Evolutionary conservation across 2,797 vertebrate species (phyloP).

Genomic region (Holocentrus rufus): DNA sequence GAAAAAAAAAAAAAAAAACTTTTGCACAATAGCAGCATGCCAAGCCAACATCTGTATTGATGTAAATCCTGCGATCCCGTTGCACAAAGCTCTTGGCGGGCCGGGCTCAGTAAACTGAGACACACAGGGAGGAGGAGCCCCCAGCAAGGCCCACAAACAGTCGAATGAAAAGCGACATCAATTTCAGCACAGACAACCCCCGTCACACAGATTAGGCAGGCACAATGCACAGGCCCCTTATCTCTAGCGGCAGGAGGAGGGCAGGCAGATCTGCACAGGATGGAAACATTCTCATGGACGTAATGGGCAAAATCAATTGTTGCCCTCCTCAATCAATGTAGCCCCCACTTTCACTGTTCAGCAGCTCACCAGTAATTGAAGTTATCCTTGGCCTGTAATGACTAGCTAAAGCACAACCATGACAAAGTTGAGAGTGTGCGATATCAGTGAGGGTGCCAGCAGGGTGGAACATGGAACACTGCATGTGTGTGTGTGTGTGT

Average conservation of each 20-base stretch:
- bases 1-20: not conserved
- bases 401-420: slow-evolving; percentile 96
- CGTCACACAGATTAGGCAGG: slow-evolving; percentile 99
- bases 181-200: slow-evolving; percentile 99
- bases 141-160: slow-evolving; percentile 92
- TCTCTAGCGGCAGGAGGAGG: slow-evolving; percentile 99
- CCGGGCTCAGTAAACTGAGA: slow-evolving; percentile 84
- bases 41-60: slow-evolving; percentile 83
- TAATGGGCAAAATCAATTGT: slow-evolving; percentile 99
- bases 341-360: slow-evolving; percentile 99
- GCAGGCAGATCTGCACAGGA: slow-evolving; percentile 99
- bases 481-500: slow-evolving; percentile 36
- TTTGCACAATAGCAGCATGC: slow-evolving; percentile 68
- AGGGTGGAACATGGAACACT: slow-evolving; percentile 86
- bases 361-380: slow-evolving; percentile 99
- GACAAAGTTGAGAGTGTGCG: slow-evolving; percentile 97
- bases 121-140: slow-evolving; percentile 86
- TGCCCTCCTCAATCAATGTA: slow-evolving; percentile 99
- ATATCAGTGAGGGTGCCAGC: slow-evolving; percentile 95
- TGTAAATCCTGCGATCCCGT: slow-evolving; percentile 80
- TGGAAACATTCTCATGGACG: slow-evolving; percentile 99
- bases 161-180: slow-evolving; percentile 99
- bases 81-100: slow-evolving; percentile 84
- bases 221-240: slow-evolving; percentile 98
- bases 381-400: slow-evolving; percentile 99